Conservation (phyloP, 2,888 invertebrate species). For the Ichneumon xanthorius region DNA sequence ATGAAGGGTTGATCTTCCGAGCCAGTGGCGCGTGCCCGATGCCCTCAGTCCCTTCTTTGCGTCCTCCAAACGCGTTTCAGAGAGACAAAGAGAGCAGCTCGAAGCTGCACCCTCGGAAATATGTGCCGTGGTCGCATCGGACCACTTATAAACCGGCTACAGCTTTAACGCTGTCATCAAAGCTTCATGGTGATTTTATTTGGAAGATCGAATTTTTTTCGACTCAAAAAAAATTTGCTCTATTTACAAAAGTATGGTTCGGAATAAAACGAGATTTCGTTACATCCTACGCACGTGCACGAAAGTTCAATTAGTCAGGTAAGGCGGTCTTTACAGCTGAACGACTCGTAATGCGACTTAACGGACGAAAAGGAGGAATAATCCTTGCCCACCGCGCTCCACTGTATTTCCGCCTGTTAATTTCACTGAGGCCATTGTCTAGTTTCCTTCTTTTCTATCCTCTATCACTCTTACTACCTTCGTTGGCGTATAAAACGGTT, state of each 20-base stretch:
- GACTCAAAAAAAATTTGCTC: not conserved
- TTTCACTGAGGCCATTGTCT: constrained; percentile 78
- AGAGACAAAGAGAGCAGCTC: constrained; percentile 43
- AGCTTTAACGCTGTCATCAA: constrained; percentile 50
- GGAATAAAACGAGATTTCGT: not conserved
- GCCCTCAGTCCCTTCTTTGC: constrained; percentile 68
- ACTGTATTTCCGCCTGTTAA: constrained; percentile 78
- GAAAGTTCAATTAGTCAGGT: constrained; percentile 37
- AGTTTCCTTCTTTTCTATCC: constrained; percentile 52
- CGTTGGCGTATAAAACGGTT: constrained; percentile 22
- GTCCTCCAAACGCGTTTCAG: constrained; percentile 60
- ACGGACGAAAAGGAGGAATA: constrained; percentile 70
- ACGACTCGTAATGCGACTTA: constrained; percentile 67
- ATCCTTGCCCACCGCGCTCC: constrained; percentile 65
- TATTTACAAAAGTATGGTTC: not conserved
- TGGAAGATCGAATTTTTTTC: not conserved
- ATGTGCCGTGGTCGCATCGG: constrained; percentile 39
- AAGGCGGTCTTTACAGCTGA: constrained; percentile 71
- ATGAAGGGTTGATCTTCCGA: constrained; percentile 80
- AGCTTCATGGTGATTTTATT: constrained; percentile 44
- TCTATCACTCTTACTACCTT: constrained; percentile 32
- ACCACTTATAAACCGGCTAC: constrained; percentile 45
- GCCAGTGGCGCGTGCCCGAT: constrained; percentile 79
- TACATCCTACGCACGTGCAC: constrained; percentile 2
- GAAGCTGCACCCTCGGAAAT: constrained; percentile 69